Conservation (phyloP, 2,888 invertebrate genomes). For the Dioctria linearis region DNA sequence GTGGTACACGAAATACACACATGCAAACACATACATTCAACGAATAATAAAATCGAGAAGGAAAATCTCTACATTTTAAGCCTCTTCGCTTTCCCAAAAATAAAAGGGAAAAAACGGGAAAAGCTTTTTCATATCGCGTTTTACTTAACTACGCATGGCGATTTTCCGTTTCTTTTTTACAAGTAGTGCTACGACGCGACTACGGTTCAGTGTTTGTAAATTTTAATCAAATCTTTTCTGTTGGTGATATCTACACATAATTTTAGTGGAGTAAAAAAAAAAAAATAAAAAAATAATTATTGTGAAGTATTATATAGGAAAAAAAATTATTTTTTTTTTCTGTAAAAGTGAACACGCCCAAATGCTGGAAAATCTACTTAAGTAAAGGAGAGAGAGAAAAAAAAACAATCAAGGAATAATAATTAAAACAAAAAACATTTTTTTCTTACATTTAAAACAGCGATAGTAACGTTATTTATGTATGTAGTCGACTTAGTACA, state of each 20-base stretch:
- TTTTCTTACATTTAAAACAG: too few species aligned
- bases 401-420: too few species aligned
- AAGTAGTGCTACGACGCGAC: not conserved
- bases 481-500: too few species aligned
- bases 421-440: too few species aligned
- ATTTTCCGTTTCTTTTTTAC: conserved; percentile 29
- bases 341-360: conserved; percentile 26
- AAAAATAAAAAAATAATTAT: not conserved
- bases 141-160: conserved; percentile 40
- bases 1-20: too few species aligned
- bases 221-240: conserved; percentile 26
- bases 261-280: too few species aligned
- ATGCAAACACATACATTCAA: not conserved
- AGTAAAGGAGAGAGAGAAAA: too few species aligned
- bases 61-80: conserved; percentile 25
- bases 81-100: not conserved
- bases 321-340: not conserved
- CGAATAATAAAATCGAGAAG: not conserved
- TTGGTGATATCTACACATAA: not conserved
- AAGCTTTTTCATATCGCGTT: conserved; percentile 43
- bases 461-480: too few species aligned
- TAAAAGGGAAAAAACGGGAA: too few species aligned
- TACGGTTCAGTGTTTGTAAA: conserved; percentile 29
- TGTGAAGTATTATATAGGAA: conserved; percentile 32
- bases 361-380: not conserved